phyloP scores from a whole-genome alignment of 2,888 invertebrate species.

The Cremastobaeus sp. region DNA sequence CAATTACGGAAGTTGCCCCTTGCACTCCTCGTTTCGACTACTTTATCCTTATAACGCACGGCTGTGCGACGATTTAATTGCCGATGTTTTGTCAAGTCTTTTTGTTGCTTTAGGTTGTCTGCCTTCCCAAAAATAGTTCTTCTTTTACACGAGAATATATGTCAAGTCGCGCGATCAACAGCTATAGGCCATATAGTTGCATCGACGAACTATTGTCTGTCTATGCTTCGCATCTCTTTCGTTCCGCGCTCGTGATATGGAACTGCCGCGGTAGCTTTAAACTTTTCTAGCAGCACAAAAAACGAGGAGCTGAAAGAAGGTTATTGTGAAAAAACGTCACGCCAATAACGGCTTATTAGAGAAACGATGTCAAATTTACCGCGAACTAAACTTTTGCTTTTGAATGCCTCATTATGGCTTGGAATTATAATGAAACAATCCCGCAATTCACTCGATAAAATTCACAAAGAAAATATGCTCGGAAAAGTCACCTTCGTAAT shows the following conservation, averaged over 20 bases:
- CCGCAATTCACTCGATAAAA: no score
- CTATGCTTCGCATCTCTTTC: conserved; percentile 59
- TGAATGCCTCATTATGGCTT: no score
- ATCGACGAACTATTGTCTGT: conserved; percentile 70
- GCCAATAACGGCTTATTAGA: no score
- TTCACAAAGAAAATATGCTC: no score
- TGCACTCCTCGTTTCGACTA: no score
- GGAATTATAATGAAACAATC: no score
- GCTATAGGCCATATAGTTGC: conserved; percentile 47
- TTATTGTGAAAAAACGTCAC: no score
- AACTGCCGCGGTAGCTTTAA: conserved; percentile 19
- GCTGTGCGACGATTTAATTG: conserved; percentile 39
- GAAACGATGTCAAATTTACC: no score
- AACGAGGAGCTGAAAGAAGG: no score
- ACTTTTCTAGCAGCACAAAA: conserved; percentile 9
- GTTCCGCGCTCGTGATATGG: conserved; percentile 31
- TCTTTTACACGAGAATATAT: conserved; percentile 70
- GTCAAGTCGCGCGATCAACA: conserved; percentile 70
- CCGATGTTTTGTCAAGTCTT: conserved; percentile 19
- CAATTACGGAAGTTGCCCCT: no score
- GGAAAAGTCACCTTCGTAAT: no score
- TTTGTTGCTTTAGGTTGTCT: conserved; percentile 45
- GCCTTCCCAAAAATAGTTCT: conserved; percentile 66
- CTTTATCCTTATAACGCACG: conserved; percentile 4
- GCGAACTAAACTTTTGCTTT: no score